phyloP scores from a whole-genome alignment of 2,888 invertebrate genomes.

The Crossocerus cetratus region DNA sequence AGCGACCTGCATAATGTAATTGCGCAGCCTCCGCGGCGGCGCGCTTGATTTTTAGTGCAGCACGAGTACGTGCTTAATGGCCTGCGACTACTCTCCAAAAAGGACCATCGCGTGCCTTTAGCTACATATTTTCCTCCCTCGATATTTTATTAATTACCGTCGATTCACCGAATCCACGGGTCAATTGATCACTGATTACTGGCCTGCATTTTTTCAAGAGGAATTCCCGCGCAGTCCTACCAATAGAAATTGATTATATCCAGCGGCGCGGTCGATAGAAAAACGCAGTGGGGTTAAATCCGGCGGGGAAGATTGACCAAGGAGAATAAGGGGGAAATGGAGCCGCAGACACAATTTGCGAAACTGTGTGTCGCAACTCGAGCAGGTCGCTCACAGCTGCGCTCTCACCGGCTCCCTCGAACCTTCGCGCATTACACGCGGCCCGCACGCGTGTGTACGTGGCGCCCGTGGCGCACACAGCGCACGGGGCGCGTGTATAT shows the following conservation, averaged over 20 bases:
- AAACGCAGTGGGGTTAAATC: slow-evolving; percentile 26
- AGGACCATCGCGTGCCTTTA: slow-evolving; percentile 5
- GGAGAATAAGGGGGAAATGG: slow-evolving; percentile 53
- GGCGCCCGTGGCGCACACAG: too few species aligned
- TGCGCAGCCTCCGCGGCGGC: slow-evolving; percentile 15
- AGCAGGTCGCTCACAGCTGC: slow-evolving; percentile 40
- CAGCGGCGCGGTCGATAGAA: neutral
- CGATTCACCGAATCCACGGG: too few species aligned
- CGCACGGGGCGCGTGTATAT: slow-evolving; percentile 26
- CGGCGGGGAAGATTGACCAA: slow-evolving; percentile 42
- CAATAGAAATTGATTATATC: slow-evolving; percentile 2
- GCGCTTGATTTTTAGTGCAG: slow-evolving; percentile 28
- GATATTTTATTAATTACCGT: slow-evolving; percentile 10
- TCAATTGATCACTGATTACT: too few species aligned
- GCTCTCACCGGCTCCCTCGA: neutral
- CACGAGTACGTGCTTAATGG: slow-evolving; percentile 37
- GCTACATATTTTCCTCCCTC: slow-evolving; percentile 5
- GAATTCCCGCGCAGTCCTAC: slow-evolving; percentile 3
- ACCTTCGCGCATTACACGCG: too few species aligned
- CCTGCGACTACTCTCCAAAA: neutral
- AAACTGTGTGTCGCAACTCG: slow-evolving; percentile 36
- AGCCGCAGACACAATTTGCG: slow-evolving; percentile 49
- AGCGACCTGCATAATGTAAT: slow-evolving; percentile 54
- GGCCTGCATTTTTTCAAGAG: too few species aligned
- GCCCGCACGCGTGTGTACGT: too few species aligned